Base-by-base conservation (phyloP, 2,888 invertebrate species). In the Drosophila acutilabella region DNA sequence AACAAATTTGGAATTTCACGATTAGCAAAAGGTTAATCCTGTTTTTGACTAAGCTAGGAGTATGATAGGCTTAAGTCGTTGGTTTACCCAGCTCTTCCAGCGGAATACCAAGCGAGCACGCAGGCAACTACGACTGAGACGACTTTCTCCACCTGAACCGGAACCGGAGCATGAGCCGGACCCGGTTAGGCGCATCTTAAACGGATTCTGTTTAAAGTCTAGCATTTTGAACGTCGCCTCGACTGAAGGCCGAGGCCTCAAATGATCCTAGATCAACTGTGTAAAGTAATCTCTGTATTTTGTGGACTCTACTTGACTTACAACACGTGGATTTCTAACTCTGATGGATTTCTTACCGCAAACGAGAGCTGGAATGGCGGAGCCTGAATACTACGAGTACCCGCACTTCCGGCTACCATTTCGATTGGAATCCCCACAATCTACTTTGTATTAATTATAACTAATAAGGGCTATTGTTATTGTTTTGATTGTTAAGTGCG, bases 61-160 rank as follows among this genome's bases (percentile, higher is more conserved):
- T 36, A 40, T 3, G 13, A 13, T 13, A 5, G 36, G 5, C 4
- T 36, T 36, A 30, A 11, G 4, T 58, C 20, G 14, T 14, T 42
- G 38, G 20, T 60, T 74, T 92, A 92, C 92, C 92, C 92, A 92
- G 74, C 90, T 91, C 72, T 92, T 92, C 90, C 92, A 91, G 36
- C 92, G 91, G 72, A 92, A 92, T 16, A 92, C 90, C 13, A 92
- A 61, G 8, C 91, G 88, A 1, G 91, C 90, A 16, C 90, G 80
- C 18, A 92, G 72, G 45, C 92, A 92, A 71, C 90, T 92, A 61
- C 92, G 86, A 30, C 89, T 87, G 7, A 90, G 74, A 56, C 91
- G 88, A 71, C 87, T 89, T 36, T 91, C 92, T 51, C 85, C 74
- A 2, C 38, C 78, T 33, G 73, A 30, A 3, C 23, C 48, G 26